Base-by-base conservation (phyloP, 2,797 vertebrate species). In the Ficedula albicollis region DNA sequence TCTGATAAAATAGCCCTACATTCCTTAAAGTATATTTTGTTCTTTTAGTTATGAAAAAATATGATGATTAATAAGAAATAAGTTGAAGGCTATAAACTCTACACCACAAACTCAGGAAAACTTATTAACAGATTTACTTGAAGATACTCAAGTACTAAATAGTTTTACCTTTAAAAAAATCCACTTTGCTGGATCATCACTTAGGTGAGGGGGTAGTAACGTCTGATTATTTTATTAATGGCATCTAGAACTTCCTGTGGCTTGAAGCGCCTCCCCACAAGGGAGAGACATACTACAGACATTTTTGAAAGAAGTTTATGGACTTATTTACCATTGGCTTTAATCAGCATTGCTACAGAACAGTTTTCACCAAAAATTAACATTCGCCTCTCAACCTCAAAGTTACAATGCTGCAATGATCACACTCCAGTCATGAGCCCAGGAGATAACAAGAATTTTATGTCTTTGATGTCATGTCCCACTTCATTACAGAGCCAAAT, bases 381-480 rank as follows among this genome's bases (percentile, higher is more conserved):
- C 15, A 6, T 76, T 58, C 21, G 26, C 5, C 25, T 56, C 67
- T 48, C 38, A 41, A 0, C 6, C 48, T 41, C 3, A 2, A 30
- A 16, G 27, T 55, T 87, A 38, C 38, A 38, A 11, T 38, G 38
- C 38, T 38, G 38, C 34, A 34, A 34, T 34, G 32, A 43, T 13
- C 12, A 5, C 13, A 13, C 20, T 55, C 14, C 3, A 3, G 30
- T 14, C 18, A 17, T 2, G 4, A 72, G 6, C 14, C 20, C 22
- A 32, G 68, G 36, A 48, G 21, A 11, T 25, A 48, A 44, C 29
- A 74, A 13, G 43, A 51, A 39, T 32, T 10, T 43, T 25, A 41
- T 39, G 13, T 36, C 26, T 38, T 51, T 21, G 6, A 39, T 62
- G 13, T 44, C 51, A 9, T 7, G 5, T 41, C 39, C 13, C 1